Evolutionary conservation across 2,113 vertebrate species (phyloP).

Genomic region (Xenopus laevis): DNA sequence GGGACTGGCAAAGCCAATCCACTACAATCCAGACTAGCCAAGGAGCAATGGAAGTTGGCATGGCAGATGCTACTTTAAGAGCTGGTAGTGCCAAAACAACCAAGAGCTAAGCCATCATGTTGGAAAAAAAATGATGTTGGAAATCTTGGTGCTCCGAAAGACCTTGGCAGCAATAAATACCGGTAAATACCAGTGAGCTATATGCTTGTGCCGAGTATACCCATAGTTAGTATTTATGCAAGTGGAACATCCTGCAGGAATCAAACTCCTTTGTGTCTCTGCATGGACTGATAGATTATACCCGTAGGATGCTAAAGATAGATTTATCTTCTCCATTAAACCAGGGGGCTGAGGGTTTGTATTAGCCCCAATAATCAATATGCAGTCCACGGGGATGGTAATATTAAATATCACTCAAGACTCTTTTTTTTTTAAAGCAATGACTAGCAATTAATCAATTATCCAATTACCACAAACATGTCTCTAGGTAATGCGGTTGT

Average conservation of each 20-base stretch:
- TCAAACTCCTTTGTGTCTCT: background rate
- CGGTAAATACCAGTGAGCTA: conserved; percentile 9
- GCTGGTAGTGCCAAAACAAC: conserved; percentile 8
- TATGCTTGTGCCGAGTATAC: background rate
- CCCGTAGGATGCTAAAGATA: too few species aligned
- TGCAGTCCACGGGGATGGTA: conserved; percentile 9
- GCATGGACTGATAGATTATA: too few species aligned
- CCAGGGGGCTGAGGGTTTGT: background rate
- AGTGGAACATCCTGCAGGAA: background rate
- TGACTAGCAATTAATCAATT: conserved; percentile 48
- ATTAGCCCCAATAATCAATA: conserved; percentile 33
- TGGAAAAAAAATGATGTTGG: background rate
- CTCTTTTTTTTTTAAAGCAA: conserved; percentile 46
- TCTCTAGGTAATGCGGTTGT: conserved; percentile 36
- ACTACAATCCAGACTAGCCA: conserved; percentile 11
- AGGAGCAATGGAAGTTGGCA: conserved; percentile 11
- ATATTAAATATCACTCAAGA: conserved; percentile 47
- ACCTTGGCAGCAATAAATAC: conserved; percentile 1
- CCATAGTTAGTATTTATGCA: background rate
- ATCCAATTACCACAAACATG: conserved; percentile 31
- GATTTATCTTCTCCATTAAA: conserved; percentile 10
- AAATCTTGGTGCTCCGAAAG: background rate
- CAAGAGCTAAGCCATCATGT: conserved; percentile 1
- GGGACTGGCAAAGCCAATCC: conserved; percentile 10
- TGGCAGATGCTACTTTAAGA: background rate